A percentile compares a stretch with the other conserved stretches of the same genome.
Conservation (phyloP, 2,888 invertebrate genomes). For the Melanophora roralis region DNA sequence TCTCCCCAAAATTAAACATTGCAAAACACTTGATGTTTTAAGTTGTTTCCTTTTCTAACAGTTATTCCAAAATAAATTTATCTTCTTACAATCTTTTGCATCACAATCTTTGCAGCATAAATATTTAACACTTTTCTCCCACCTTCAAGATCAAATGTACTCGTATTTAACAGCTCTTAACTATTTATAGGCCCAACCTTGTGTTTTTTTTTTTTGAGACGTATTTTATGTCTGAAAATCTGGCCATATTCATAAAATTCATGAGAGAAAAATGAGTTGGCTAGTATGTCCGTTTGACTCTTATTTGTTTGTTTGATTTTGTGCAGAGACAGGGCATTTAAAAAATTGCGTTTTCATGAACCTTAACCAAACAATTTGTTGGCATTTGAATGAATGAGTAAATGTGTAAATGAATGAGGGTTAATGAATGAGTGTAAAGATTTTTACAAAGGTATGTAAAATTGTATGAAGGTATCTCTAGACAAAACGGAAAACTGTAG, state of each 20-base stretch:
- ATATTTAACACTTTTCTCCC: not conserved
- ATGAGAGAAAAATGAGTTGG: conserved; percentile 54
- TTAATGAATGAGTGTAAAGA: conserved; percentile 65
- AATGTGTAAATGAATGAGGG: conserved; percentile 26
- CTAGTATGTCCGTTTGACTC: conserved; percentile 42
- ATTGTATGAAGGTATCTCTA: not conserved
- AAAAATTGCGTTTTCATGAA: conserved; percentile 77
- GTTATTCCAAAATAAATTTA: not conserved
- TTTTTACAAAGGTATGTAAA: conserved; percentile 61
- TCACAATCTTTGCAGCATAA: not conserved
- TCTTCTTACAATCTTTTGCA: not conserved
- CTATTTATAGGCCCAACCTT: conserved; percentile 38
- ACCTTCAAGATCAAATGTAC: not conserved
- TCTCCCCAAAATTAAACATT: too few species aligned
- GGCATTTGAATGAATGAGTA: conserved; percentile 30
- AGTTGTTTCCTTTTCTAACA: too few species aligned
- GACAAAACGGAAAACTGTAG: conserved; percentile 1
- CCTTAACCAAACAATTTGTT: conserved; percentile 68
- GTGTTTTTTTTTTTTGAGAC: conserved; percentile 35
- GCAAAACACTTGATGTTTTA: too few species aligned
- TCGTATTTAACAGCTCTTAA: conserved; percentile 12
- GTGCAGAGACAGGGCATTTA: conserved; percentile 64
- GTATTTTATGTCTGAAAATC: conserved; percentile 51
- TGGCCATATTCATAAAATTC: conserved; percentile 46
- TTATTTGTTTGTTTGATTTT: conserved; percentile 35